phyloP scores from a whole-genome alignment of 2,797 vertebrate species.

The Sebastes baramenuke region DNA sequence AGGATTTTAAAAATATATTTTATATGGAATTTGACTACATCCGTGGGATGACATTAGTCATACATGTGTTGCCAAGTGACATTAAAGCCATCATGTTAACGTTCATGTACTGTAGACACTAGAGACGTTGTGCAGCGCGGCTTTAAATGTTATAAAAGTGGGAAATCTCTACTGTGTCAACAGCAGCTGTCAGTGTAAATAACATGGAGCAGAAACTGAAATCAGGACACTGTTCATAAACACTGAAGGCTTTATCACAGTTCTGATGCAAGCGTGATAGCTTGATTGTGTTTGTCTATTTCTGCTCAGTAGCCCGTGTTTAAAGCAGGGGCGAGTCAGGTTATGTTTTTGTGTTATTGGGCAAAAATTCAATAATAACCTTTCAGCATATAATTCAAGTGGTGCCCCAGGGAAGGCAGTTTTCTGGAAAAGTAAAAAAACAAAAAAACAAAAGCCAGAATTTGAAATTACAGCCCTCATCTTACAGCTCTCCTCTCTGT shows the following conservation, averaged over 20 bases:
- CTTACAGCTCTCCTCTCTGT: too few species aligned
- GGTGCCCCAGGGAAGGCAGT: too few species aligned
- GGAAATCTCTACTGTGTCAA: background rate
- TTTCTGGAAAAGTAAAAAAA: too few species aligned
- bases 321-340: too few species aligned
- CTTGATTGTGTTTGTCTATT: background rate
- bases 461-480: too few species aligned
- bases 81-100: background rate
- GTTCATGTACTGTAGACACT: background rate
- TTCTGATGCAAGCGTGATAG: background rate
- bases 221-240: constrained; percentile 13
- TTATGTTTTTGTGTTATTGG: too few species aligned
- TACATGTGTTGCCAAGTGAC: background rate
- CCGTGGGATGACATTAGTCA: background rate
- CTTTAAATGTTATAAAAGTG: background rate
- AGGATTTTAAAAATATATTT: background rate
- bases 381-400: too few species aligned
- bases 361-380: too few species aligned
- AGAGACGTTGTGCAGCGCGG: background rate
- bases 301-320: background rate
- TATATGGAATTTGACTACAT: background rate
- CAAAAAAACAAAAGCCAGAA: too few species aligned
- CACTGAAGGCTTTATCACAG: constrained; percentile 20
- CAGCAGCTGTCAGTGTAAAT: background rate
- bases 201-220: background rate